phyloP scores from a whole-genome alignment of 2,113 vertebrate species.

The Climacteris rufus region DNA sequence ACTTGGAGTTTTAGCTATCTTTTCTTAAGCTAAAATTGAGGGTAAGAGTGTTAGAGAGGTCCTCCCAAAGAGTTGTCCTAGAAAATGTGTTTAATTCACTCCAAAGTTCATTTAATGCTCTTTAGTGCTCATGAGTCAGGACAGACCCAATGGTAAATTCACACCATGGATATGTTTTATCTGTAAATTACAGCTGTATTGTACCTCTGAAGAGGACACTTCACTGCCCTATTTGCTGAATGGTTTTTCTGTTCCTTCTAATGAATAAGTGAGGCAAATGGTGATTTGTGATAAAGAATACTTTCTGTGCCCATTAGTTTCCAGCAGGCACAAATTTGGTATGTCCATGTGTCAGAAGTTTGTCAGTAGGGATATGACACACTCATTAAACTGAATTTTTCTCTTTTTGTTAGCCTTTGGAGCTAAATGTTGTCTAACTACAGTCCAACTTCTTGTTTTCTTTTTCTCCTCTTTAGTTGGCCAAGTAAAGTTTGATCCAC shows the following conservation, averaged over 20 bases:
- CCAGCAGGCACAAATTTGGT: not conserved
- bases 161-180: not conserved
- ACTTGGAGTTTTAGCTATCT: not conserved
- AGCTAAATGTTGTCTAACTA: not conserved
- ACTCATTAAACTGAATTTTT: not conserved
- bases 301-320: not conserved
- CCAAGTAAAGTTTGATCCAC: slow-evolving; percentile 96
- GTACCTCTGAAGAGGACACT: not conserved
- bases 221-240: not conserved
- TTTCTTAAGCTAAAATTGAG: not conserved
- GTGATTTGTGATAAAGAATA: not conserved
- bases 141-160: not conserved
- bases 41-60: not conserved
- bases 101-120: not conserved
- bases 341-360: not conserved
- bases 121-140: not conserved
- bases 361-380: not conserved
- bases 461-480: slow-evolving; percentile 76
- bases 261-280: not conserved
- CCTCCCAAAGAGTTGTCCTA: not conserved
- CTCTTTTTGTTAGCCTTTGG: not conserved
- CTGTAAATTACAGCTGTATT: not conserved
- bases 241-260: not conserved
- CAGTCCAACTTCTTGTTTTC: not conserved
- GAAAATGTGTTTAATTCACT: not conserved